Conservation (phyloP, 1,140 invertebrate species). For the Anastatus disparis region DNA sequence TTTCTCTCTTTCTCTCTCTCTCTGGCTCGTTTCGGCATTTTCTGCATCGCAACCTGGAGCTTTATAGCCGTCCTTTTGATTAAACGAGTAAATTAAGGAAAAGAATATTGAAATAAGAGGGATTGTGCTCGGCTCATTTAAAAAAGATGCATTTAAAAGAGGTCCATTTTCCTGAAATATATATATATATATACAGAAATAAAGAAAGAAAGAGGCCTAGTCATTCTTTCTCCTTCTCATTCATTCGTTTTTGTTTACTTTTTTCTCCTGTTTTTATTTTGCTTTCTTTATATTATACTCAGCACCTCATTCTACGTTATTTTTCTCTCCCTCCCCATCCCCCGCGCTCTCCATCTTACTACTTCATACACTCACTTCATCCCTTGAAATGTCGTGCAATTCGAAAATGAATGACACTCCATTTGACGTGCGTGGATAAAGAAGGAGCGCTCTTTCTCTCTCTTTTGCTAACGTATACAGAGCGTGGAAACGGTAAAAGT, state of each 20-base stretch:
- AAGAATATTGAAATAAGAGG: conserved; percentile 15
- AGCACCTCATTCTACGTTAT: background rate
- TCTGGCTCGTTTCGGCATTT: no score
- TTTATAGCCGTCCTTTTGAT: background rate
- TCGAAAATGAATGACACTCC: conserved; percentile 51
- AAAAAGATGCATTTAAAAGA: conserved; percentile 4
- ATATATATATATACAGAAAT: no score
- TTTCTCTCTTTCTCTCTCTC: background rate
- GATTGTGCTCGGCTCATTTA: background rate
- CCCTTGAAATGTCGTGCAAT: conserved; percentile 44
- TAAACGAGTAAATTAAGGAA: conserved; percentile 23
- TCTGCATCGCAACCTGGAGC: no score
- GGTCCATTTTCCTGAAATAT: conserved; percentile 2
- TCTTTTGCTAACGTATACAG: no score
- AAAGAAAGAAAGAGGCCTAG: no score
- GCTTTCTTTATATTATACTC: conserved; percentile 23
- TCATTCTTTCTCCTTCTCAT: no score
- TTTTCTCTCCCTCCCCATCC: conserved; percentile 15
- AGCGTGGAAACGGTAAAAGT: conserved; percentile 23
- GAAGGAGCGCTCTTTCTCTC: conserved; percentile 30
- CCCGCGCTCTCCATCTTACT: conserved; percentile 20
- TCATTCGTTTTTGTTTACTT: no score
- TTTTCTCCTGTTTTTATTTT: no score
- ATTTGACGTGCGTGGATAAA: conserved; percentile 43
- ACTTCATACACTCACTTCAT: no score